Evolutionary conservation across 2,888 invertebrate genomes (phyloP).

Genomic region (Campoplex nolae): DNA sequence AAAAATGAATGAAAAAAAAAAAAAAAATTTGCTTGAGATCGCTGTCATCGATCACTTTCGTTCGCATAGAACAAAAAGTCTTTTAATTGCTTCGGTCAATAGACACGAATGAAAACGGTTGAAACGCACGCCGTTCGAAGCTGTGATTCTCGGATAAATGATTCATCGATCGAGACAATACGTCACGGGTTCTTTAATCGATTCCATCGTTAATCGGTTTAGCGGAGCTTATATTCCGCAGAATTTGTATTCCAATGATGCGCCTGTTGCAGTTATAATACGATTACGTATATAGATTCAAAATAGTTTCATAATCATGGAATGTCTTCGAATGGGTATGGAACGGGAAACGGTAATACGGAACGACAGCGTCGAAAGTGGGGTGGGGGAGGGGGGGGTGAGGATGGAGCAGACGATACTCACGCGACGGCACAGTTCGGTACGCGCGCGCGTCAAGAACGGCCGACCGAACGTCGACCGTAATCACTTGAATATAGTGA

Average conservation of each 20-base stretch:
- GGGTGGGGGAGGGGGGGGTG: constrained; percentile 1
- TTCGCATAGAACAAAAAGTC: too few relatives aligned
- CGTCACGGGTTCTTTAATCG: too few relatives aligned
- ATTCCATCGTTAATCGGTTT: too few relatives aligned
- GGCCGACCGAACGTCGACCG: constrained; percentile 62
- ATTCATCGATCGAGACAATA: not conserved
- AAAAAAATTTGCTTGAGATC: too few relatives aligned
- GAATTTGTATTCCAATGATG: too few relatives aligned
- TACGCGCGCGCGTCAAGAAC: constrained; percentile 72
- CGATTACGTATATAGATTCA: not conserved
- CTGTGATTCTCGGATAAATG: not conserved
- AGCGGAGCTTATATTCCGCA: too few relatives aligned
- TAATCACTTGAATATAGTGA: constrained; percentile 55
- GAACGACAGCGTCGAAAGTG: constrained; percentile 40
- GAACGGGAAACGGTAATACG: constrained; percentile 49
- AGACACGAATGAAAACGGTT: too few relatives aligned
- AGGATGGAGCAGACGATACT: constrained; percentile 66
- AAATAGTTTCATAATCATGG: constrained; percentile 44
- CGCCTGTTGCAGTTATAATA: constrained; percentile 13
- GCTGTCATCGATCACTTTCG: too few relatives aligned
- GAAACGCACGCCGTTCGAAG: too few relatives aligned
- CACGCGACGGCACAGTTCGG: constrained; percentile 72
- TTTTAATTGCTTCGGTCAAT: too few relatives aligned
- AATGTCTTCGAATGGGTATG: constrained; percentile 60
- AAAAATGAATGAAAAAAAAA: too few relatives aligned